Conservation (phyloP, 2,797 vertebrate genomes). For the Natrix natrix region DNA sequence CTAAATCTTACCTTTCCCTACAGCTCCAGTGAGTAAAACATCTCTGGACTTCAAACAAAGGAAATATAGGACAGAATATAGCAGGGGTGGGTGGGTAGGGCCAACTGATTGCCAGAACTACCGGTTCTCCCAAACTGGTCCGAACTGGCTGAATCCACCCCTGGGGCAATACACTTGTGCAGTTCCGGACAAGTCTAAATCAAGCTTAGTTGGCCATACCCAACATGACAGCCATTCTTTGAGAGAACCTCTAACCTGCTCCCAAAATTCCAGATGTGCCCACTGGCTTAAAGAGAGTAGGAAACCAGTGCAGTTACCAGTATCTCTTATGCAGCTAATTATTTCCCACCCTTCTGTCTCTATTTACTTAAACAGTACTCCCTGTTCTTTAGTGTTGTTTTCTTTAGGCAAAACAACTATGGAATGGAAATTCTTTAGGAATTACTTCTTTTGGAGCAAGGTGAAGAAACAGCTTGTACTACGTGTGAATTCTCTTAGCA, state of each 20-base stretch:
- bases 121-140: no score
- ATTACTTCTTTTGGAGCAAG: neutral
- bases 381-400: neutral
- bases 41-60: no score
- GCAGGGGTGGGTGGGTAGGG: no score
- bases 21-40: no score
- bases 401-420: neutral
- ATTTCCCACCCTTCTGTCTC: neutral
- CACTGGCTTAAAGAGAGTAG: neutral
- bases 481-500: neutral
- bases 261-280: neutral
- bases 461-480: neutral
- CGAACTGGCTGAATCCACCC: no score
- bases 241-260: neutral
- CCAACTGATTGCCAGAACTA: no score
- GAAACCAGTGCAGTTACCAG: neutral
- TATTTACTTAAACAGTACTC: neutral
- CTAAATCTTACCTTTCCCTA: no score
- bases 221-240: neutral
- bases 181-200: neutral
- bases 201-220: neutral
- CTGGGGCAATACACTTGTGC: neutral
- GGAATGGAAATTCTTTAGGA: neutral
- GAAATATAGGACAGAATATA: no score
- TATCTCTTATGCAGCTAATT: neutral